Base-by-base conservation (phyloP, 2,113 vertebrate genomes). In the Typhlomys cinereus region DNA sequence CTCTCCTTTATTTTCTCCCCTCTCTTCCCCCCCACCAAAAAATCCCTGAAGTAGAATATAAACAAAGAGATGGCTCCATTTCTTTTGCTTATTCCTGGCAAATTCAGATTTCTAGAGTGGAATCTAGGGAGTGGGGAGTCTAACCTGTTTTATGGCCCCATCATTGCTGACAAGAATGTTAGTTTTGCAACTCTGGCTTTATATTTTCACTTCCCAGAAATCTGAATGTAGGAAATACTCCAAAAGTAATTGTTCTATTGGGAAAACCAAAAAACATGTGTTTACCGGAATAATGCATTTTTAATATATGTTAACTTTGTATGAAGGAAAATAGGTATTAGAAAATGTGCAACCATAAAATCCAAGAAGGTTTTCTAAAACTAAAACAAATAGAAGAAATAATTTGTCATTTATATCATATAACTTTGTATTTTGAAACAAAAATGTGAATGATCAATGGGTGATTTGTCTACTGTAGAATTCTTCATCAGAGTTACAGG, bases 371-470 rank as follows among this genome's bases (percentile, higher is more conserved):
- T 10, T 57, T 7, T 18, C 29, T 85, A 46, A 52, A 80, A 67
- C 76, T 59, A 86, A 91, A 75, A 39, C 10, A 79, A 79, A 59
- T 41, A 41, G n/a, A n/a, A n/a, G n/a, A 59, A 80, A 59, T 29
- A 10, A 29, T 39, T 41, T 59, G 31, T 74, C 48, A 73, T 79
- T 73, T 78, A 34, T 36, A 54, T 79, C 7, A 73, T 59, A 71
- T 57, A 91, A 71, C 44, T 74, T 90, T 86, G 12, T 20, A 75
- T 46, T 91, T 95, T 82, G 62, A 88, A 87, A 4, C 20, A 74
- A 92, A 9, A 23, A 67, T 81, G 48, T 50, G 20, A 9, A 14
- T 59, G 46, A 73, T 41, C 12, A 18, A 29, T 87, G 48, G 29
- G 64, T 54, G 75, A 27, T 57, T 70, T 57, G 23, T 90, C 78